These are phyloP conservation scores for Lottia gigantea DNA, from an alignment of 2,888 invertebrate species.

Conservation along the genomic window DNA sequence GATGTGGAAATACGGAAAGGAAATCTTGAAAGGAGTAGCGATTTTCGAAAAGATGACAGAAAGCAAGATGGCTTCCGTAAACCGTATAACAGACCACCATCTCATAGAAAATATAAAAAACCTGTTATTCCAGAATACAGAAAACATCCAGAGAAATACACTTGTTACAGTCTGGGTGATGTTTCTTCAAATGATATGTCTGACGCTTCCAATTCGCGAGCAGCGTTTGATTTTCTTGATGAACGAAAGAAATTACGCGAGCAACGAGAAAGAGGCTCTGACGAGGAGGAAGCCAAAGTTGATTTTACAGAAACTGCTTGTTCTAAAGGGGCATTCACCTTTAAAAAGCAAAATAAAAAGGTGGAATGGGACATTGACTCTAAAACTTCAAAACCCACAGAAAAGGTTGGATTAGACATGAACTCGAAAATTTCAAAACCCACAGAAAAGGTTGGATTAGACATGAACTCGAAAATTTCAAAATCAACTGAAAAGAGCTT, in stretches of 20 bases:
- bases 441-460: background rate
- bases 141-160: slow-evolving; percentile 85
- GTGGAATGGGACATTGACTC: background rate
- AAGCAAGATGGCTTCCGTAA: slow-evolving; percentile 19
- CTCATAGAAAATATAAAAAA: slow-evolving; percentile 15
- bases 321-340: background rate
- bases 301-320: background rate
- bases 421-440: background rate
- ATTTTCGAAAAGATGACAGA: slow-evolving; percentile 27
- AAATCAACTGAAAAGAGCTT: background rate
- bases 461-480: background rate
- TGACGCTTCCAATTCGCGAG: slow-evolving; percentile 80
- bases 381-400: background rate
- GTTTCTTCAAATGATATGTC: slow-evolving; percentile 82
- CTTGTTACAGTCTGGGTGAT: slow-evolving; percentile 82
- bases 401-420: too few relatives aligned
- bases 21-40: slow-evolving; percentile 34
- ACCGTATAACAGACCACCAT: slow-evolving; percentile 6
- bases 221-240: slow-evolving; percentile 83
- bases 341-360: background rate
- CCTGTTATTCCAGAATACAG: slow-evolving; percentile 69
- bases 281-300: background rate
- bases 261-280: slow-evolving; percentile 23
- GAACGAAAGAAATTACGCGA: slow-evolving; percentile 67
- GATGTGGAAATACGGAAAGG: background rate